Evolutionary conservation across 2,888 invertebrate species (phyloP), one percentile per base, ranked within the genome.

Genomic region (Dorcus parallelipipedus): DNA sequence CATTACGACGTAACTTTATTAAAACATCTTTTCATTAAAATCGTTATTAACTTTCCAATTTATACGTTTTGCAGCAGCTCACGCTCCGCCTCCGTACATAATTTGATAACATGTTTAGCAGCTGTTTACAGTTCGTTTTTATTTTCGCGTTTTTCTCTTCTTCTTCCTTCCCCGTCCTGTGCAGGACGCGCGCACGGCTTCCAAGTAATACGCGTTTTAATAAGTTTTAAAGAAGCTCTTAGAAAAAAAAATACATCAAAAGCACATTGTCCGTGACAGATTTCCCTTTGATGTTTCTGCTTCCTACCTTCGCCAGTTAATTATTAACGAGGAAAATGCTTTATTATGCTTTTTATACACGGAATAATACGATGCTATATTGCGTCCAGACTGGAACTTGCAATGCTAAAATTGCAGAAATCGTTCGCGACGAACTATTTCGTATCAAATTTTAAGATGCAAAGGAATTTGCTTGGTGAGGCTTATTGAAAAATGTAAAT

Each of bases 251-350:
- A 49, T 55, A 55, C 54, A 55, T 55, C 54, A 53, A 74, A 75
- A 72, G 74, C 71, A 71, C 69, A 75, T 76, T 76, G 76, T 75
- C 74, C 73, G 68, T 74, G 74, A 75, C 74, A 75, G 73, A 72
- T 70, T 72, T 72, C 68, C 56, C 76, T 76, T 76, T 76, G 76
- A 76, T 69, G 75, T 74, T 72, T 67, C 66, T 70, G 69, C 71
- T 71, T 72, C 71, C 72, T 74, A 73, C 74, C 72, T 72, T 72
- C 71, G 67, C 73, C 72, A 70, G 76, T 76, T 76, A 76, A 77
- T 77, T 76, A 76, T 76, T 77, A 76, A 76, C 74, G 71, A 73
- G 71, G 72, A 71, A 69, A 71, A 71, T 71, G 73, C 72, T 73
- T 71, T 71, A 71, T 72, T 67, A 70, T 70, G 69, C 69, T 68